phyloP scores from a whole-genome alignment of 2,888 invertebrate genomes.

The Helicoverpa assulta region DNA sequence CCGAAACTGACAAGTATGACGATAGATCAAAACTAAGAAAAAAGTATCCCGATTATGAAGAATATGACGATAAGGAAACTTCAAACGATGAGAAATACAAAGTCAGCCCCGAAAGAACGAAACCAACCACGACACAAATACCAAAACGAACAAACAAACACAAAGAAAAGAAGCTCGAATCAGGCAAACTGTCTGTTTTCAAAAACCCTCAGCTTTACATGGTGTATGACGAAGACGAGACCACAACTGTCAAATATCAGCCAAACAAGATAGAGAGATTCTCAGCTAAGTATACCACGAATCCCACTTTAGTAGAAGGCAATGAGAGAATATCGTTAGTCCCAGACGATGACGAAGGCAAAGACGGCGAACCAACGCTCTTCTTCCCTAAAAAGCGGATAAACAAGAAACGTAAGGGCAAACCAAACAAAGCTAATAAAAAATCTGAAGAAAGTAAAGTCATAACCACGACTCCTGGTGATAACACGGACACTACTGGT shows the following conservation, averaged over 20 bases:
- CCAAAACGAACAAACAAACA: slow-evolving; percentile 56
- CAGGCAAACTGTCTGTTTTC: slow-evolving; percentile 81
- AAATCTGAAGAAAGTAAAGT: neutral
- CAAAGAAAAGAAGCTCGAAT: slow-evolving; percentile 62
- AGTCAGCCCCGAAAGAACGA: slow-evolving; percentile 60
- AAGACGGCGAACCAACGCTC: slow-evolving; percentile 78
- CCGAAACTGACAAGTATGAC: slow-evolving; percentile 71
- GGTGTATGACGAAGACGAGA: slow-evolving; percentile 73
- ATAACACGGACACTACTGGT: slow-evolving; percentile 42
- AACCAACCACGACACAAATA: slow-evolving; percentile 44
- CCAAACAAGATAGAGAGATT: slow-evolving; percentile 54
- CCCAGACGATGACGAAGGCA: slow-evolving; percentile 70
- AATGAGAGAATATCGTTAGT: slow-evolving; percentile 79
- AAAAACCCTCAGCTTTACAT: slow-evolving; percentile 79
- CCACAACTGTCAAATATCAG: slow-evolving; percentile 42
- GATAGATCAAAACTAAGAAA: slow-evolving; percentile 49
- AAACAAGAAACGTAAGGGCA: slow-evolving; percentile 70
- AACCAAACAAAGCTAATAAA: slow-evolving; percentile 4
- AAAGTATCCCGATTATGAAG: slow-evolving; percentile 74
- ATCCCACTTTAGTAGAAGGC: slow-evolving; percentile 58
- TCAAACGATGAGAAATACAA: slow-evolving; percentile 76
- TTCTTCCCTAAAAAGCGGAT: slow-evolving; percentile 81
- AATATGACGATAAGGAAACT: slow-evolving; percentile 74
- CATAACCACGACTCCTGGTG: slow-evolving; percentile 12
- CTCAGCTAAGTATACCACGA: slow-evolving; percentile 65